phyloP scores from a whole-genome alignment of 64 coral and sea anemone genomes.

The Stylophora pistillata region DNA sequence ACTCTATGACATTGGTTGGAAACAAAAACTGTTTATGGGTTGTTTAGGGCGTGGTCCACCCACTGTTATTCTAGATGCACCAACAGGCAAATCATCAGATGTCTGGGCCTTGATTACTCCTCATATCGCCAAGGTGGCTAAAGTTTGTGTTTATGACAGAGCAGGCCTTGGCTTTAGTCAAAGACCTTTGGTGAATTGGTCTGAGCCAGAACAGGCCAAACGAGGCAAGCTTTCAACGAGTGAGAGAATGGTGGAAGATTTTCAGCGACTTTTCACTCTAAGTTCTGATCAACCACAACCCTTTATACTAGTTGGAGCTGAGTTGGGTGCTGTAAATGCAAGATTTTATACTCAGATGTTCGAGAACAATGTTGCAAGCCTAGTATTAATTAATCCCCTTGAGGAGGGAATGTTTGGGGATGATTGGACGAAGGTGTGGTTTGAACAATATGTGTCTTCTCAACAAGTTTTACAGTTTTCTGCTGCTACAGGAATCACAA shows the following conservation, averaged over 20 bases:
- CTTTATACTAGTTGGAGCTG: constrained; percentile 90
- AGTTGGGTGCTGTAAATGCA: constrained; percentile 84
- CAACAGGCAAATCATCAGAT: constrained; percentile 92
- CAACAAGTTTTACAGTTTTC: constrained; percentile 71
- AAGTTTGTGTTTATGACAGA: constrained; percentile 92
- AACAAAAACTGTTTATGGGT: constrained; percentile 93
- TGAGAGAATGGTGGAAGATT: constrained; percentile 94
- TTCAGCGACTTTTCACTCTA: constrained; percentile 74
- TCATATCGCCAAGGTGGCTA: constrained; percentile 73
- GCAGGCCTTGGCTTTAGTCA: constrained; percentile 97
- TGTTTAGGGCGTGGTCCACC: constrained; percentile 77
- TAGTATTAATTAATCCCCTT: constrained; percentile 86
- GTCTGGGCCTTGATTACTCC: constrained; percentile 70
- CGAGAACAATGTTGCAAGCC: constrained; percentile 60
- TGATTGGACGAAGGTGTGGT: constrained; percentile 75
- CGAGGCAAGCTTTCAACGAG: constrained; percentile 76
- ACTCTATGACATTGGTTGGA: constrained; percentile 79
- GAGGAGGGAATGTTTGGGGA: constrained; percentile 84
- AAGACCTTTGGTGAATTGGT: constrained; percentile 62
- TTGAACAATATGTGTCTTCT: constrained; percentile 58
- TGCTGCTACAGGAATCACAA: constrained; percentile 66
- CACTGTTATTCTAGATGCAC: constrained; percentile 79
- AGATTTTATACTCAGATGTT: constrained; percentile 95
- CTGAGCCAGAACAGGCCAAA: constrained; percentile 36
- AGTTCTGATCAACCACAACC: constrained; percentile 65